A percentile compares a stretch with the other conserved stretches of the same genome.
phyloP scores from a whole-genome alignment of 2,113 vertebrate genomes.

The Lasiurus cinereus region DNA sequence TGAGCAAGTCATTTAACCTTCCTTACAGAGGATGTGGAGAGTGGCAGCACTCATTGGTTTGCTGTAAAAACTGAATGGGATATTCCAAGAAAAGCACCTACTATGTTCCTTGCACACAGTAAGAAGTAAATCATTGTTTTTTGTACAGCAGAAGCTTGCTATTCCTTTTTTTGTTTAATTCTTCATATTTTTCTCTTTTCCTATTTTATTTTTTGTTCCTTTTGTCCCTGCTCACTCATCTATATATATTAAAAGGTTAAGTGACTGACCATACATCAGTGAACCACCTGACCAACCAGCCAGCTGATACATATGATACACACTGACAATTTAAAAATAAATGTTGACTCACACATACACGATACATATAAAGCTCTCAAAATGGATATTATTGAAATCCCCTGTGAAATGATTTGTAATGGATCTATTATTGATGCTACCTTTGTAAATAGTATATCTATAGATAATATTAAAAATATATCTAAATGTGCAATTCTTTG shows the following conservation, averaged over 20 bases:
- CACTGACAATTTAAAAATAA: too few species aligned
- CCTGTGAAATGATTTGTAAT: too few species aligned
- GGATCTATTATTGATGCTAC: too few species aligned
- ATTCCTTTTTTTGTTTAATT: background rate
- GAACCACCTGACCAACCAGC: accelerated
- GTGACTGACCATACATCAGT: too few species aligned
- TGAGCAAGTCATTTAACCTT: background rate
- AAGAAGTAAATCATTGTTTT: background rate
- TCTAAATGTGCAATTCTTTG: too few species aligned
- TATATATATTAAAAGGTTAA: too few species aligned
- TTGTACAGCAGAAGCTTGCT: background rate
- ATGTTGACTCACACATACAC: too few species aligned
- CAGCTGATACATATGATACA: too few species aligned
- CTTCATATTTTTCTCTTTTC: background rate
- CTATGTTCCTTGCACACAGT: background rate
- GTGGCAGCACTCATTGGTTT: background rate
- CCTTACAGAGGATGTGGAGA: background rate
- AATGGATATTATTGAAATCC: too few species aligned
- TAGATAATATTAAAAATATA: too few species aligned
- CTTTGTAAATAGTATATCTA: too few species aligned
- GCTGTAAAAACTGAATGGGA: background rate
- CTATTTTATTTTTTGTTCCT: background rate
- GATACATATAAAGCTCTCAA: too few species aligned
- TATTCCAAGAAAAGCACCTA: background rate
- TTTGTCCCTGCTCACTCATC: background rate